These are phyloP conservation scores for Lepisosteus oculatus DNA, from an alignment of 2,113 vertebrate species.

Conservation along the genomic window DNA sequence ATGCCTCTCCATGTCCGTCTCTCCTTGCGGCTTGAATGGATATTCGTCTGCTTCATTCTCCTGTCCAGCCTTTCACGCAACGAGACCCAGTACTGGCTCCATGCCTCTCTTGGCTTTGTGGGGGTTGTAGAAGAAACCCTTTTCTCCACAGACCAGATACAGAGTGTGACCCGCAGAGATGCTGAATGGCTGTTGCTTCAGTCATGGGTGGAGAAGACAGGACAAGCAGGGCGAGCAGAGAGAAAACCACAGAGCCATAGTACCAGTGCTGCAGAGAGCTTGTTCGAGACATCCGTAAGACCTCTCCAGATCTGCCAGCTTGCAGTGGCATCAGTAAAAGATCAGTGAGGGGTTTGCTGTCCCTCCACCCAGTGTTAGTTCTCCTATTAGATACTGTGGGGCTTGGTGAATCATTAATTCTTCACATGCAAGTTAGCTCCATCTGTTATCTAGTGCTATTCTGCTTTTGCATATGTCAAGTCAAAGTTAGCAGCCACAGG, in stretches of 20 bases:
- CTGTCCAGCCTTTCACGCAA: slow-evolving; percentile 48
- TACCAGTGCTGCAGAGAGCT: slow-evolving; percentile 28
- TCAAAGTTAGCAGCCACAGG: too few relatives aligned
- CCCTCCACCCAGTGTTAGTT: too few relatives aligned
- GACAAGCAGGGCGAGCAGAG: slow-evolving; percentile 68
- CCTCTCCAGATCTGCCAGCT: too few relatives aligned
- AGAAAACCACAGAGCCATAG: slow-evolving; percentile 74
- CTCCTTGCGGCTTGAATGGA: slow-evolving; percentile 68
- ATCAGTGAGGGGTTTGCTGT: too few relatives aligned
- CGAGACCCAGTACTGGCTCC: slow-evolving; percentile 58
- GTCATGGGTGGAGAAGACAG: slow-evolving; percentile 46
- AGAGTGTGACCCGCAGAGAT: slow-evolving; percentile 90
- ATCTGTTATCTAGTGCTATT: too few relatives aligned
- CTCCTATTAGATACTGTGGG: too few relatives aligned
- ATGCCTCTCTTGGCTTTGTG: slow-evolving; percentile 65
- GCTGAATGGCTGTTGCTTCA: slow-evolving; percentile 60
- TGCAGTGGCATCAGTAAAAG: too few relatives aligned
- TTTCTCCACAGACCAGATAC: slow-evolving; percentile 83
- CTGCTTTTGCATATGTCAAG: too few relatives aligned
- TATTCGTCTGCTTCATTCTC: slow-evolving; percentile 61
- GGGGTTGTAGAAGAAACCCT: slow-evolving; percentile 88
- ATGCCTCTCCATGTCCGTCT: slow-evolving; percentile 78
- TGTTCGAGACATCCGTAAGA: background rate
- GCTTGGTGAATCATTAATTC: too few relatives aligned
- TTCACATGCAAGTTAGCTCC: too few relatives aligned